phyloP scores from a whole-genome alignment of 2,888 invertebrate genomes.

The Criorhina ranunculi region DNA sequence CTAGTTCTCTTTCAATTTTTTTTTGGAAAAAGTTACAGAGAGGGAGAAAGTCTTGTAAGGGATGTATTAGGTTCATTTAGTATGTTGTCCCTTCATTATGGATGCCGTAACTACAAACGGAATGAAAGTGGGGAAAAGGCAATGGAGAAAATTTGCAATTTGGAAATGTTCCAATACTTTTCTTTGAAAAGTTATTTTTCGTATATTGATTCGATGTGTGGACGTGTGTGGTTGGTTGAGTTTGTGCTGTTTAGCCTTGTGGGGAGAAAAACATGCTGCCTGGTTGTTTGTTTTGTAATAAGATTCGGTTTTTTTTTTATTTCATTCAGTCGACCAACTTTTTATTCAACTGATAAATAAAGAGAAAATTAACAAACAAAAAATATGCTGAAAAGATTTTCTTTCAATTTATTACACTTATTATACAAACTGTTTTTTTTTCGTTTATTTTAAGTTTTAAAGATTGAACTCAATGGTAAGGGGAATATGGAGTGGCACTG shows the following conservation, averaged over 20 bases:
- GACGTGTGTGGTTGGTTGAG: slow-evolving; percentile 19
- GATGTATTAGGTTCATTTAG: slow-evolving; percentile 75
- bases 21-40: slow-evolving; percentile 2
- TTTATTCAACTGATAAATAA: background rate
- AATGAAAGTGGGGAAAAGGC: slow-evolving; percentile 15
- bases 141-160: slow-evolving; percentile 61
- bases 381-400: background rate
- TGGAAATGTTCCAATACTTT: slow-evolving; percentile 70
- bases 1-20: no score
- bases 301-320: background rate
- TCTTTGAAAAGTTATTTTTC: slow-evolving; percentile 53
- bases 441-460: background rate
- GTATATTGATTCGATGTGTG: slow-evolving; percentile 52
- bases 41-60: slow-evolving; percentile 27
- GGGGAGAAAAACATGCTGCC: no score
- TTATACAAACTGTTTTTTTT: background rate
- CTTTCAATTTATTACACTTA: background rate
- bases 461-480: background rate
- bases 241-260: background rate
- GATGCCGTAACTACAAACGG: slow-evolving; percentile 17
- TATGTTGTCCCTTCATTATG: slow-evolving; percentile 69
- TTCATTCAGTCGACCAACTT: background rate
- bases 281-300: background rate
- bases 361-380: background rate
- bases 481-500: no score